phyloP scores from a whole-genome alignment of 2,888 invertebrate species.

The Morpho helenor region DNA sequence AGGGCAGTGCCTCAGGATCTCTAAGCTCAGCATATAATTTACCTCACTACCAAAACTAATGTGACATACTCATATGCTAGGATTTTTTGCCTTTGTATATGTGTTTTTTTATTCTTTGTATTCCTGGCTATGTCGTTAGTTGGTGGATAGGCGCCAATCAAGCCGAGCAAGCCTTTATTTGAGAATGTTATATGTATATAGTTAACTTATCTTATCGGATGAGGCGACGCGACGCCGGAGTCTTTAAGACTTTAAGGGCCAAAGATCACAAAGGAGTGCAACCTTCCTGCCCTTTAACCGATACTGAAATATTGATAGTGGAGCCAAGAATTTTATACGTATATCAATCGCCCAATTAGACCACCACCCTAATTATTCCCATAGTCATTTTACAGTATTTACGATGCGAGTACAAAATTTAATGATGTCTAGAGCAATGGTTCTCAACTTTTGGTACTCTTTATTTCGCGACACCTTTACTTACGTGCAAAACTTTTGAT shows the following conservation, averaged over 20 bases:
- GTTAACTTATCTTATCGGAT: constrained; percentile 44
- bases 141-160: constrained; percentile 48
- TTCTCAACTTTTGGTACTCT: too few species aligned
- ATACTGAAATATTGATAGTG: neutral
- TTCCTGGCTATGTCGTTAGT: constrained; percentile 4
- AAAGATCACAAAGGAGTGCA: constrained; percentile 38
- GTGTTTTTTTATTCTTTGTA: too few species aligned
- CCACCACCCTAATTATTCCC: constrained; percentile 1
- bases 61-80: too few species aligned
- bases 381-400: constrained; percentile 6
- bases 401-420: constrained; percentile 46
- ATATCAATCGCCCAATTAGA: neutral
- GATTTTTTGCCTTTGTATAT: too few species aligned
- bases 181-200: constrained; percentile 47
- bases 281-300: neutral
- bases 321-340: neutral
- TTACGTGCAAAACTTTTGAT: too few species aligned
- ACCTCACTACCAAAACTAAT: too few species aligned
- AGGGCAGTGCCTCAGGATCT: too few species aligned
- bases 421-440: constrained; percentile 43
- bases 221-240: constrained; percentile 45
- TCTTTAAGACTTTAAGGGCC: constrained; percentile 34
- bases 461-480: too few species aligned
- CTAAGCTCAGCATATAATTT: too few species aligned
- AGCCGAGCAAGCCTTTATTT: constrained; percentile 50